Percentiles rank a stretch among this genome's conserved stretches.
These are phyloP conservation scores for Casuarius casuarius DNA, from an alignment of 2,113 vertebrate species.

Conservation along the genomic window DNA sequence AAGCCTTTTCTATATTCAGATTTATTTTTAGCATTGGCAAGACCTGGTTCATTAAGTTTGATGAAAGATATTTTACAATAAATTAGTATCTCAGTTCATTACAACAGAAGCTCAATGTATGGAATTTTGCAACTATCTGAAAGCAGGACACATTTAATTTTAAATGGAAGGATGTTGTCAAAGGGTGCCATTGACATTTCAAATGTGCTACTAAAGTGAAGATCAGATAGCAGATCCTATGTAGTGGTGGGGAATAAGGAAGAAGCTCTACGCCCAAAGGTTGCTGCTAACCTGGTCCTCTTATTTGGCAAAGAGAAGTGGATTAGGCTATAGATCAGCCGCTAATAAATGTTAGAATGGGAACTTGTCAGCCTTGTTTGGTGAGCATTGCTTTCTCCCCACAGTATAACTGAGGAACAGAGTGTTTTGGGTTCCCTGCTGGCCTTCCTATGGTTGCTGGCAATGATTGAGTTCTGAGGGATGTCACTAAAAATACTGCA, in stretches of 20 bases:
- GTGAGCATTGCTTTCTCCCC: neutral
- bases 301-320: neutral
- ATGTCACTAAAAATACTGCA: neutral
- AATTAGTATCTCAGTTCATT: neutral
- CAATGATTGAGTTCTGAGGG: neutral
- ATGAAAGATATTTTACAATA: neutral
- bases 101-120: fast-evolving
- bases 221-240: neutral
- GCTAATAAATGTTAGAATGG: neutral
- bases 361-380: neutral
- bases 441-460: neutral
- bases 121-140: neutral
- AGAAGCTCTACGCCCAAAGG: neutral
- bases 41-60: neutral
- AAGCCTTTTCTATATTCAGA: neutral
- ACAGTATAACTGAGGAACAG: neutral
- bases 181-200: neutral
- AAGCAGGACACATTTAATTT: neutral
- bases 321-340: neutral
- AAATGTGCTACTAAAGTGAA: neutral
- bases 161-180: neutral
- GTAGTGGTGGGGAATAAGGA: neutral
- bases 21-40: conserved; percentile 4
- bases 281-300: neutral
- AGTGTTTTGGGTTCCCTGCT: neutral